Percentiles rank a stretch among this genome's conserved stretches.
phyloP scores from a whole-genome alignment of 2,797 vertebrate genomes.

The Acanthopagrus latus region DNA sequence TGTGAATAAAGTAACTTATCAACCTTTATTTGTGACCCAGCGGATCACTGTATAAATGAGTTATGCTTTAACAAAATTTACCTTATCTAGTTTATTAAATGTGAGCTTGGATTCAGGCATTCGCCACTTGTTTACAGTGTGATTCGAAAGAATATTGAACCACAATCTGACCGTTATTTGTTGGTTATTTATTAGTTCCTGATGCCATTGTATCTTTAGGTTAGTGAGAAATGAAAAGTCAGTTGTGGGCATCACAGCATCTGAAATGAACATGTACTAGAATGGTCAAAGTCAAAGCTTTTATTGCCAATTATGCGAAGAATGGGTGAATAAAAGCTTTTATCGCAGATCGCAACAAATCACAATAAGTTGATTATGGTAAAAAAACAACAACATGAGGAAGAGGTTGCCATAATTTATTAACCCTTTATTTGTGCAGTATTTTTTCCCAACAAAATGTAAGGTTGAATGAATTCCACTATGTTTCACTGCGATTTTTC shows the following conservation, averaged over 20 bases:
- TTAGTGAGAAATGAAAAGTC: not conserved
- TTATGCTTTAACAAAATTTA: not conserved
- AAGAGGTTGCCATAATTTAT: no score
- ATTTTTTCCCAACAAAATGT: no score
- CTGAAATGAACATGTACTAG: not conserved
- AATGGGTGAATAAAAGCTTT: no score
- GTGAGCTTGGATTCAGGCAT: not conserved
- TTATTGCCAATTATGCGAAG: no score
- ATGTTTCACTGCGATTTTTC: no score
- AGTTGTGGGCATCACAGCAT: not conserved
- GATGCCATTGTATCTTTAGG: not conserved
- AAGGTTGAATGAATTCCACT: no score
- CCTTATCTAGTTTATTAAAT: not conserved
- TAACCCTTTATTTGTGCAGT: no score
- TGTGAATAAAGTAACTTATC: not conserved
- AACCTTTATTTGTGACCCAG: not conserved
- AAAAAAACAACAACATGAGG: no score
- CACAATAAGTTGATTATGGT: no score
- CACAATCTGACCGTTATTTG: no score
- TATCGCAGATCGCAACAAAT: no score
- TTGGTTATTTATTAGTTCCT: not conserved
- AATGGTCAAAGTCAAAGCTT: not conserved
- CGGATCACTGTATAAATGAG: not conserved
- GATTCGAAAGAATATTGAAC: constrained; percentile 4
- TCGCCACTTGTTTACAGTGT: not conserved